A percentile compares a stretch with the other conserved stretches of the same genome.
Evolutionary conservation across 2,888 invertebrate genomes (phyloP).

Genomic region (Pristionchus japonicus): DNA sequence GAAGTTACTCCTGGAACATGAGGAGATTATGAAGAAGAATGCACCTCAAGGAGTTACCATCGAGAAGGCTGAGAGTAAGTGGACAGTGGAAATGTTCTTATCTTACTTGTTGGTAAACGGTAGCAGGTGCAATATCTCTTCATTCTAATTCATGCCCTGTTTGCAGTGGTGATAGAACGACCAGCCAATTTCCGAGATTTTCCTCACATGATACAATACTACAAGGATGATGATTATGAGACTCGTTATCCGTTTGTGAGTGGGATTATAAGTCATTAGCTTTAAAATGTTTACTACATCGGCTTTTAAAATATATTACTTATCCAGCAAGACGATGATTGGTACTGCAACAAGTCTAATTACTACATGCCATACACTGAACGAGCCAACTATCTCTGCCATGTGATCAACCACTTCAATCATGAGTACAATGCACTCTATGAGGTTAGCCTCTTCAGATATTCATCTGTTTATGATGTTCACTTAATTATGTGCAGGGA

Average conservation of each 20-base stretch:
- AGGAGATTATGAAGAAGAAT: background rate
- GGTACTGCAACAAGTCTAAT: background rate
- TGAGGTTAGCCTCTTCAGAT: background rate
- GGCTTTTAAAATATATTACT: background rate
- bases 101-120: too few species aligned
- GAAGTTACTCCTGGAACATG: background rate
- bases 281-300: background rate
- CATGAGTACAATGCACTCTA: background rate
- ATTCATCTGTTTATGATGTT: background rate
- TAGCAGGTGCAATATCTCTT: too few species aligned
- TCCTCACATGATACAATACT: background rate
- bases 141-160: too few species aligned
- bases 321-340: background rate
- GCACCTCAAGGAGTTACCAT: background rate
- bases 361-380: background rate
- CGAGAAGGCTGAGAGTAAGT: background rate
- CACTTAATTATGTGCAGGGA: background rate
- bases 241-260: background rate
- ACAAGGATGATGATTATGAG: conserved; percentile 3
- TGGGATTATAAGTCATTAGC: too few species aligned
- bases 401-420: conserved; percentile 19
- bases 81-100: too few species aligned
- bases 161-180: background rate
- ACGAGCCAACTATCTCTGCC: background rate
- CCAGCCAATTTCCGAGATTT: background rate